Percentiles rank a stretch among this genome's conserved stretches.
Evolutionary conservation across 2,797 vertebrate species (phyloP).

Genomic region (Darevskia nairensis): DNA sequence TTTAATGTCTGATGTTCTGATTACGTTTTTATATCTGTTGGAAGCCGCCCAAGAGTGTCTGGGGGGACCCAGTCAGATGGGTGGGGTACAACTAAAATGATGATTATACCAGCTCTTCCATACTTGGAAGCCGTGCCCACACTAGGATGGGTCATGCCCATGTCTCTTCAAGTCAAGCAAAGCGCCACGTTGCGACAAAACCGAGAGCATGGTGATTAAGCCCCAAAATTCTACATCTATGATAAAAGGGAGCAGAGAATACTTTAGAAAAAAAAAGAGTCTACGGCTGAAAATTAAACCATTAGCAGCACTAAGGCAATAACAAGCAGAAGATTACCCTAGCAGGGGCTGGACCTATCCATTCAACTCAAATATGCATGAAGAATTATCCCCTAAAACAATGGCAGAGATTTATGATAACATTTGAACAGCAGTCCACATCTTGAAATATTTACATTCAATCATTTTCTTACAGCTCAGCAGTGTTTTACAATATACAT

Average conservation of each 20-base stretch:
- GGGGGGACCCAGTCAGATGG: too few species aligned
- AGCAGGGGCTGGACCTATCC: constrained; percentile 71
- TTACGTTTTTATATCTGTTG: too few species aligned
- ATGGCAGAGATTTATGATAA: constrained; percentile 86
- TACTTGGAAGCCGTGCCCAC: not conserved
- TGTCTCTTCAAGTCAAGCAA: constrained; percentile 40
- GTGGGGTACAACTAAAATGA: too few species aligned
- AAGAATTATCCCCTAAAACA: constrained; percentile 84
- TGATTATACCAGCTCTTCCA: not conserved
- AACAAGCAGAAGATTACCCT: constrained; percentile 70
- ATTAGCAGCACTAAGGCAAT: constrained; percentile 65
- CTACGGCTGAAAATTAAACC: constrained; percentile 61
- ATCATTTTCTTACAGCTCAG: constrained; percentile 82
- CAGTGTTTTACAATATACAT: constrained; percentile 82
- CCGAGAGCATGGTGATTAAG: not conserved
- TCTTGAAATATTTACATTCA: constrained; percentile 87
- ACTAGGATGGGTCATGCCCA: not conserved
- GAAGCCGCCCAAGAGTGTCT: too few species aligned
- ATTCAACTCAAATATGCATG: constrained; percentile 81
- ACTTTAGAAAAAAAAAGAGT: constrained; percentile 21
- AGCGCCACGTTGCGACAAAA: not conserved
- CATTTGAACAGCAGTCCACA: constrained; percentile 85
- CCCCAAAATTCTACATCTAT: constrained; percentile 37
- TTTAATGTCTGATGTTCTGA: too few species aligned
- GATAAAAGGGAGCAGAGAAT: constrained; percentile 42